A percentile compares a stretch with the other conserved stretches of the same genome.
phyloP scores from a whole-genome alignment of 1,140 invertebrate genomes.

The Neomicropteryx cornuta region DNA sequence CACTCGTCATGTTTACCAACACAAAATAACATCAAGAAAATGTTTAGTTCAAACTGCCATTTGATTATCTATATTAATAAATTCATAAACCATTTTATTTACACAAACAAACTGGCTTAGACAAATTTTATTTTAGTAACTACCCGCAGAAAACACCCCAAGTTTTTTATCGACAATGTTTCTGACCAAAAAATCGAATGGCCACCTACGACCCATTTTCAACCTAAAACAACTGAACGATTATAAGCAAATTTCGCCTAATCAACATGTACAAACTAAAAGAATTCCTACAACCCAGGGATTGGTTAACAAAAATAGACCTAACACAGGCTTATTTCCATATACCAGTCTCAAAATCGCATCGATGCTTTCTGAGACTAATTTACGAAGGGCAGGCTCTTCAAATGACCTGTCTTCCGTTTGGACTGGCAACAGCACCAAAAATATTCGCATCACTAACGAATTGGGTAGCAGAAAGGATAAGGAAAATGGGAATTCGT shows the following conservation, averaged over 20 bases:
- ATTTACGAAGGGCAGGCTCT: conserved; percentile 4
- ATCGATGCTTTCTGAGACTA: conserved; percentile 14
- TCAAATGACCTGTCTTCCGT: conserved; percentile 18
- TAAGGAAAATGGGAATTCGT: conserved; percentile 9
- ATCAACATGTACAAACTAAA: conserved; percentile 10
- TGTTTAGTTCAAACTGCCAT: too few species aligned
- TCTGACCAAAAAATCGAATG: conserved; percentile 14
- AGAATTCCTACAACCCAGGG: conserved; percentile 4
- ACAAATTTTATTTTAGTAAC: too few species aligned
- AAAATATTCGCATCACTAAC: conserved; percentile 16
- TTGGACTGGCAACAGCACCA: conserved; percentile 16
- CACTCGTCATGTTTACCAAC: too few species aligned
- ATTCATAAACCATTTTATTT: too few species aligned
- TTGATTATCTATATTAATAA: too few species aligned
- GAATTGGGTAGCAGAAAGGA: conserved; percentile 15
- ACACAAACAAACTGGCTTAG: too few species aligned
- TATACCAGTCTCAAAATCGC: conserved; percentile 8
- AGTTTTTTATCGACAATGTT: conserved; percentile 17
- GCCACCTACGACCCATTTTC: conserved; percentile 12
- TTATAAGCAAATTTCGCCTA: conserved; percentile 14
- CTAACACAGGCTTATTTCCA: conserved; percentile 15
- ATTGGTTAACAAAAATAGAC: conserved; percentile 10
- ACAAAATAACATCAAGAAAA: too few species aligned
- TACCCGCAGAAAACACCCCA: too few species aligned
- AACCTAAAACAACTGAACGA: conserved; percentile 15